Evolutionary conservation across 2,797 vertebrate species (phyloP).

Genomic region (Dendrocincla tyrannina): DNA sequence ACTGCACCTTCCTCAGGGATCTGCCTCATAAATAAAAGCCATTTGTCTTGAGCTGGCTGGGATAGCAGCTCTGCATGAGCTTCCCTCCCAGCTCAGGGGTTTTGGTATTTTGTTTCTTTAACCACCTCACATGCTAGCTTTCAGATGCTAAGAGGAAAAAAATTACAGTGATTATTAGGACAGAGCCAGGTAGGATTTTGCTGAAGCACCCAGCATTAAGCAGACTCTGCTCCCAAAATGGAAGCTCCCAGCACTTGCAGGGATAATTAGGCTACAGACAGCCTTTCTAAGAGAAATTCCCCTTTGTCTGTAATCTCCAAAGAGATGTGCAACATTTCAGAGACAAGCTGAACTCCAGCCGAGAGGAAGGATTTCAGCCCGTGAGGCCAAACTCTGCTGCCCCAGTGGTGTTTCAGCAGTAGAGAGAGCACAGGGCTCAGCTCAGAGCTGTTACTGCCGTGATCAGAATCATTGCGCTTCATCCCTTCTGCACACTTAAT

Average conservation of each 20-base stretch:
- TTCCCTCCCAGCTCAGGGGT: not conserved
- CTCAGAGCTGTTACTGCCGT: not conserved
- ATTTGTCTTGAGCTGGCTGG: not conserved
- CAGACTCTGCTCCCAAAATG: not conserved
- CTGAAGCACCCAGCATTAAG: not conserved
- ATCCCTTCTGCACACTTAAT: not conserved
- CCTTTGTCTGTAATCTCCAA: not conserved
- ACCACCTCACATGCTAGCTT: not conserved
- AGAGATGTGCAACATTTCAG: not conserved
- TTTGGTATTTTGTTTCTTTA: not conserved
- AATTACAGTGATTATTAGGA: not conserved
- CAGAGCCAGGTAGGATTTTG: not conserved
- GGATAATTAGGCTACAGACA: not conserved
- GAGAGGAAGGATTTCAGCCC: not conserved
- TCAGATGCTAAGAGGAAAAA: not conserved
- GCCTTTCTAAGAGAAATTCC: not conserved
- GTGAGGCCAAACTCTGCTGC: not conserved
- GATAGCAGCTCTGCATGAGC: not conserved
- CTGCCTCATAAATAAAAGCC: not conserved
- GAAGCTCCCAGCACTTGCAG: not conserved
- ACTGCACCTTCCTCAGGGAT: not conserved
- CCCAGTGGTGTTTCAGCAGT: not conserved
- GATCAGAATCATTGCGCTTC: not conserved
- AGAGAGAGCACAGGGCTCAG: fast-evolving
- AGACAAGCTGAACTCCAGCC: not conserved